Percentiles rank a stretch among this genome's conserved stretches.
phyloP scores from a whole-genome alignment of 2,888 invertebrate species.

The Coelopa pilipes region DNA sequence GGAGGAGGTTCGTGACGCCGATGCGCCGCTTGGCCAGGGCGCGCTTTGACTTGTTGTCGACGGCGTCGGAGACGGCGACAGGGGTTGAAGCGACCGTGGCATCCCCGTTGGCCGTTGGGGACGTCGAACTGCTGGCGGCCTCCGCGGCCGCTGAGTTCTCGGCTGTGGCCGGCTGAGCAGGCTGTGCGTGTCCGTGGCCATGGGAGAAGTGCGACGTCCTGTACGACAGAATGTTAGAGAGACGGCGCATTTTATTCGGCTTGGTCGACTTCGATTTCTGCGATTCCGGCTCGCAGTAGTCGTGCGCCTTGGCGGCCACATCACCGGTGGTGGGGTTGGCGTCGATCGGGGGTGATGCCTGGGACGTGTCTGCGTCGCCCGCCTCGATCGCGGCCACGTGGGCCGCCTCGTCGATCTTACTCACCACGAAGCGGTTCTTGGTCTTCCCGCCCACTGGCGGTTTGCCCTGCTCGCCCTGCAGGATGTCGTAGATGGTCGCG shows the following conservation, averaged over 20 bases:
- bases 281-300: constrained; percentile 22
- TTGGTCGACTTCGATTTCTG: constrained; percentile 50
- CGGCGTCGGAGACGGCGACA: constrained; percentile 23
- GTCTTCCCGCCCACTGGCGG: constrained; percentile 35
- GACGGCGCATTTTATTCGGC: constrained; percentile 62
- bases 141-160: neutral
- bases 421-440: constrained; percentile 63
- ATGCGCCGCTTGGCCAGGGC: constrained; percentile 53
- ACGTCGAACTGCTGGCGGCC: neutral
- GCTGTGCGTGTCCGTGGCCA: constrained; percentile 8
- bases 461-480: constrained; percentile 56
- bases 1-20: constrained; percentile 57
- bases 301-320: neutral
- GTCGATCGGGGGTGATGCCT: neutral
- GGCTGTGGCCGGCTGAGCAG: neutral
- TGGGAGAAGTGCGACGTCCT: constrained; percentile 39
- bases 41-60: constrained; percentile 41
- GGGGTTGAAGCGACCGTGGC: constrained; percentile 26
- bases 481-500: constrained; percentile 66
- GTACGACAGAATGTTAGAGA: constrained; percentile 65
- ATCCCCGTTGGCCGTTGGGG: constrained; percentile 28
- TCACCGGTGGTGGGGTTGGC: neutral
- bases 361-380: neutral
- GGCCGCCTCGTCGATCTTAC: constrained; percentile 62
- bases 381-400: constrained; percentile 11